Conservation (phyloP, 2,888 invertebrate genomes). For the Drosophila ezoana region DNA sequence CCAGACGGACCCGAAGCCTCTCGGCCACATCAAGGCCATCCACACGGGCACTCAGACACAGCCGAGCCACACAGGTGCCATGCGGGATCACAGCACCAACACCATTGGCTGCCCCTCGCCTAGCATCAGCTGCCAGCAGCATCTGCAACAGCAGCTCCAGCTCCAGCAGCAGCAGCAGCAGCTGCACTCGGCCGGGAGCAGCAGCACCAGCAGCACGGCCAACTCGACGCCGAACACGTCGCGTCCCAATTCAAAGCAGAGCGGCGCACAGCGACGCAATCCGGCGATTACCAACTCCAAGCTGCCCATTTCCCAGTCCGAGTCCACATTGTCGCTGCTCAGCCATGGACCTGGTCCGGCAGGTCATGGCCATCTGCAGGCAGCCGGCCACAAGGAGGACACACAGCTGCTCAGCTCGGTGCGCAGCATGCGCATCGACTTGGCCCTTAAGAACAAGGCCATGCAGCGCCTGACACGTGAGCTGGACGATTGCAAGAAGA, state of each 20-base stretch:
- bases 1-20: no score
- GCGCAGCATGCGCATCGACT: conserved; percentile 90
- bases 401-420: conserved; percentile 92
- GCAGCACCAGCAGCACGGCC: conserved; percentile 84
- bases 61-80: conserved; percentile 27
- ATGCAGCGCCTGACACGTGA: conserved; percentile 90
- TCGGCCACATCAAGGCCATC: conserved; percentile 20
- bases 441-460: conserved; percentile 90
- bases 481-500: conserved; percentile 90
- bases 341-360: conserved; percentile 76
- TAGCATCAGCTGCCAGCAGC: conserved; percentile 62
- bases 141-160: conserved; percentile 46
- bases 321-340: conserved; percentile 83
- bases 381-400: conserved; percentile 87
- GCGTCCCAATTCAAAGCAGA: conserved; percentile 86
- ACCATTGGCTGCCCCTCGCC: conserved; percentile 80
- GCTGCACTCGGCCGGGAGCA: conserved; percentile 78
- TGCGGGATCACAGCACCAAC: conserved; percentile 79
- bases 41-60: conserved; percentile 56
- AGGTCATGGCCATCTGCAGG: conserved; percentile 64
- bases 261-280: conserved; percentile 83
- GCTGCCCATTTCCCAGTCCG: conserved; percentile 86
- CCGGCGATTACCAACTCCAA: conserved; percentile 76
- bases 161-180: conserved; percentile 57
- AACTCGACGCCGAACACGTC: conserved; percentile 84